phyloP scores from a whole-genome alignment of 2,113 vertebrate genomes.

The Cebus imitator region DNA sequence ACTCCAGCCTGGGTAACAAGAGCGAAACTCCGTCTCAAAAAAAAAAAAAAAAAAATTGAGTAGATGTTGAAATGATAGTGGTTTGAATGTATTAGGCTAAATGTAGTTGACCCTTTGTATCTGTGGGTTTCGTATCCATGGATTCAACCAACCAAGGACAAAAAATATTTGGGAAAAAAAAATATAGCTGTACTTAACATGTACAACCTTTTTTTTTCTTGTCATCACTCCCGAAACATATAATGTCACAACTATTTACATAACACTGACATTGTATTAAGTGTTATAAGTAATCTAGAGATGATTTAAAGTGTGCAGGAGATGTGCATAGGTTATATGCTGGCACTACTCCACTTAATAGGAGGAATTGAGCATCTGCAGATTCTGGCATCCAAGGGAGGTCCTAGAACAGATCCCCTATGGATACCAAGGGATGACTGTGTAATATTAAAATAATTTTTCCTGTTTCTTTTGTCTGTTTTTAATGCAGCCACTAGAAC shows the following conservation, averaged over 20 bases:
- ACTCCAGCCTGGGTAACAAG: too few relatives aligned
- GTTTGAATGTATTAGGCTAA: not conserved
- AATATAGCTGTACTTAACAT: not conserved
- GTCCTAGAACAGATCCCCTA: not conserved
- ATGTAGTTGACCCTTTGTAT: not conserved
- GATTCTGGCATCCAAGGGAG: not conserved
- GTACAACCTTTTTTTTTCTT: not conserved
- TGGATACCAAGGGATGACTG: not conserved
- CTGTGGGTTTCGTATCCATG: not conserved
- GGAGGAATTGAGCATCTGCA: not conserved
- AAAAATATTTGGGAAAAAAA: not conserved
- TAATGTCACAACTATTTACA: not conserved
- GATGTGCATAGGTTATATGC: not conserved
- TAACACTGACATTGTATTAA: not conserved
- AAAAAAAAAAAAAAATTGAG: not conserved
- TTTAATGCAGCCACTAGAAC: not conserved
- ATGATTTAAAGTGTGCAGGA: not conserved
- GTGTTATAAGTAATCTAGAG: not conserved
- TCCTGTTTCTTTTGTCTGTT: not conserved
- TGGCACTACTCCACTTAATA: not conserved
- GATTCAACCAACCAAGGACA: not conserved
- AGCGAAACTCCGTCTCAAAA: too few relatives aligned
- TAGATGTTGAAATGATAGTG: not conserved
- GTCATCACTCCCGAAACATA: not conserved
- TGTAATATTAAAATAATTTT: not conserved